Conservation (phyloP, 2,797 vertebrate genomes). For the Eulemur rubriventer region DNA sequence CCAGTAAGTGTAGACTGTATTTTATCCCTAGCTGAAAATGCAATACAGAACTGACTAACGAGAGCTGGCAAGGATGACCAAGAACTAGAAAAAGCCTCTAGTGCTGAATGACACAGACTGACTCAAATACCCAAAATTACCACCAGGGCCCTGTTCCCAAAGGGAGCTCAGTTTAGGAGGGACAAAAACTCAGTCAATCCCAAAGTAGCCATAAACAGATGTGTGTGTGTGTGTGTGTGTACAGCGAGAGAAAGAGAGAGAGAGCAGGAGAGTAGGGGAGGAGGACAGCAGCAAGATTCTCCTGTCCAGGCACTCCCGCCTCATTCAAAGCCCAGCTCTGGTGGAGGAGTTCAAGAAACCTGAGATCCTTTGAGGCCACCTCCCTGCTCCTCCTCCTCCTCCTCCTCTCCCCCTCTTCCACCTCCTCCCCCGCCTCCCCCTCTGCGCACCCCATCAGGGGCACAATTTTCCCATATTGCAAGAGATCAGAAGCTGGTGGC, state of each 20-base stretch:
- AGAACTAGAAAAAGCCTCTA: neutral
- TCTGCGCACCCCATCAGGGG: neutral
- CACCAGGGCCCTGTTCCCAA: neutral
- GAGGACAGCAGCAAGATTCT: neutral
- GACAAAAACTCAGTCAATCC: neutral
- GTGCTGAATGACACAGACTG: neutral
- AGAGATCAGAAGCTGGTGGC: neutral
- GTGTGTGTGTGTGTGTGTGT: neutral
- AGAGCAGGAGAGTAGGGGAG: neutral
- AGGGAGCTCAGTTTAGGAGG: neutral
- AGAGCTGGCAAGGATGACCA: neutral
- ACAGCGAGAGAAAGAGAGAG: neutral
- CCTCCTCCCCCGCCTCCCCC: neutral
- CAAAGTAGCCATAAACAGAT: neutral
- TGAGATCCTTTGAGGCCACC: neutral
- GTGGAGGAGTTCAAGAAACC: neutral
- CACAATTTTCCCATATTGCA: neutral
- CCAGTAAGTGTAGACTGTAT: constrained; percentile 15
- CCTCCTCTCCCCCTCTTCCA: no score
- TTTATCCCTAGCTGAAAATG: constrained; percentile 45
- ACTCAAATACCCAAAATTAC: constrained; percentile 11
- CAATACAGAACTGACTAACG: neutral
- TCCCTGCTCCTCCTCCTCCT: no score
- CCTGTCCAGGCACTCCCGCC: neutral
- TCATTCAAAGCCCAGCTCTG: neutral